Base-by-base conservation (phyloP, 1,140 invertebrate species). In the Frieseomelitta varia region DNA sequence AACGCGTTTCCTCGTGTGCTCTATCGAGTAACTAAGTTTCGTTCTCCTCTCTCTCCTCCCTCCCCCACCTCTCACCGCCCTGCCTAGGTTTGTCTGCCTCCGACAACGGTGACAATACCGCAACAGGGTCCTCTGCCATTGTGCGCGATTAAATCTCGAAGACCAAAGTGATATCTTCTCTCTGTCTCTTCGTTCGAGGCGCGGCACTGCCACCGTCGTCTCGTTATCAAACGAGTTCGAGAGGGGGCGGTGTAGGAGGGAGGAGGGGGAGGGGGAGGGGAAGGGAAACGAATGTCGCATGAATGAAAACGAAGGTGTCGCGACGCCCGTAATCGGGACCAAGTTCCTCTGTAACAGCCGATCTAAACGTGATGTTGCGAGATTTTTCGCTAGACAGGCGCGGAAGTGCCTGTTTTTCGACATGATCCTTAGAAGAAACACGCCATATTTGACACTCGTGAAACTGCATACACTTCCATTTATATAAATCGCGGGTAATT, bases 101-200 rank as follows among this genome's bases (percentile, higher is more conserved):
- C 75, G 85, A 86, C 85, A 86, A 86, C 72, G 82, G 63, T 65
- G 81, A 86, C 85, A 86, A 84, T 84, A 74, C 81, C 85, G 80
- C 76, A 79, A 84, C 81, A 73, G 53, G 58, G 80, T 84, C 78
- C 77, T 84, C 77, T 79, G 77, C 58, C 83, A 84, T 84, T 84
- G 83, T 80, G 71, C 77, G 68, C 69, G 83, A 84, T 84, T 84
- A 84, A 84, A 84, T 84, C 83, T 80, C 77, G 17, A 80, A 67
- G 76, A 71, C 67, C 75, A 39, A 84, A 72, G 76, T 39, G 81
- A 84, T 79, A 79, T 79, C 67, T 72, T 79, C 67, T 72, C 17
- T 34, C 58, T 30, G 12, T 65, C 58, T 34, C 30, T 53, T 17
- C 27, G 34, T 58, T 77, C 6, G n/a, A 58, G 63, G 27, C 73